Evolutionary conservation across 2,888 invertebrate species (phyloP).

Genomic region (Oligia fasciuncula): DNA sequence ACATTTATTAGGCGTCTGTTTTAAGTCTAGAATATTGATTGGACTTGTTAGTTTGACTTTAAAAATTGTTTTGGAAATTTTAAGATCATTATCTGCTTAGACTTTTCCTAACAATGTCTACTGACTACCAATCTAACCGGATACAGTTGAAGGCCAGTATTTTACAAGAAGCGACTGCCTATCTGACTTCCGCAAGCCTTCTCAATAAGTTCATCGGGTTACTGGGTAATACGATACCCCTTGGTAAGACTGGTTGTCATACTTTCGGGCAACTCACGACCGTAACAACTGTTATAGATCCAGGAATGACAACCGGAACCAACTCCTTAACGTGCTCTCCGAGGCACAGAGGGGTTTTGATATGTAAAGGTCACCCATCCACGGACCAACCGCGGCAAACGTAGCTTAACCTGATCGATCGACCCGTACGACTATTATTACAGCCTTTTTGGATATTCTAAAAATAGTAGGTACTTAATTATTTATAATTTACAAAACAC

Average conservation of each 20-base stretch:
- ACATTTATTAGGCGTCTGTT: conserved; percentile 30
- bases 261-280: background rate
- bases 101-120: background rate
- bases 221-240: background rate
- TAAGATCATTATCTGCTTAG: conserved; percentile 2
- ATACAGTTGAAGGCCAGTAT: background rate
- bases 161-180: background rate
- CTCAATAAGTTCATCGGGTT: too few relatives aligned
- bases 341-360: background rate
- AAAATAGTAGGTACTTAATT: conserved; percentile 5
- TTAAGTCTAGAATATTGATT: conserved; percentile 25
- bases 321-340: too few relatives aligned
- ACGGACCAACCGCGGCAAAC: background rate
- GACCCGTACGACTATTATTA: too few relatives aligned
- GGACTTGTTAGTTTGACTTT: background rate
- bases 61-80: conserved; percentile 18
- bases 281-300: background rate
- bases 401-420: too few relatives aligned
- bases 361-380: background rate
- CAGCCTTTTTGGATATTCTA: conserved; percentile 9
- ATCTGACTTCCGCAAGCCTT: background rate
- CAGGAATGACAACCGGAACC: background rate
- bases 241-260: background rate
- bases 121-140: too few relatives aligned
- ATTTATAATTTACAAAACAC: conserved; percentile 36